phyloP scores from a whole-genome alignment of 2,797 vertebrate species.

The Pteronotus mesoamericanus region DNA sequence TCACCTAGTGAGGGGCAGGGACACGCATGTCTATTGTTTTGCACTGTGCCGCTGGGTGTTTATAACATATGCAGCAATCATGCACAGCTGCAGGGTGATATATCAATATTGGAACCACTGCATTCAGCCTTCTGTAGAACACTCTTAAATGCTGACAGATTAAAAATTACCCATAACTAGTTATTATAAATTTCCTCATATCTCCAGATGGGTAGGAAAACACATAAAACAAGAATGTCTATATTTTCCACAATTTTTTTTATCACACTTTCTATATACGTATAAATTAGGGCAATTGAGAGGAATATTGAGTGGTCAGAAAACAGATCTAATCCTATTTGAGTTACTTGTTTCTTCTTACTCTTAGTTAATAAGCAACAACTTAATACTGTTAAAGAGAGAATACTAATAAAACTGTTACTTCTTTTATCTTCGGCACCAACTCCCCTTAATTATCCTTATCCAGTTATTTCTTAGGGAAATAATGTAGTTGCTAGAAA shows the following conservation, averaged over 20 bases:
- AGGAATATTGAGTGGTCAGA: not conserved
- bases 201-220: constrained; percentile 1
- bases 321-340: not conserved
- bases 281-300: not conserved
- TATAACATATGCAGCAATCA: not conserved
- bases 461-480: not conserved
- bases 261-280: not conserved
- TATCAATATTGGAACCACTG: not conserved
- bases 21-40: not conserved
- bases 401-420: not conserved
- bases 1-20: not conserved
- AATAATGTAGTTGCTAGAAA: not conserved
- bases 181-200: not conserved
- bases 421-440: not conserved
- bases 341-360: not conserved
- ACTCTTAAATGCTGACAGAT: not conserved
- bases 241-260: constrained; percentile 33
- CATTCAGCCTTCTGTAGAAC: not conserved
- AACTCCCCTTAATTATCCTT: not conserved
- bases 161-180: not conserved
- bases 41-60: not conserved
- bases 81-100: not conserved
- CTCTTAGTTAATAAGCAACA: not conserved
- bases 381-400: not conserved
- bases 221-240: not conserved